Evolutionary conservation across 2,113 vertebrate genomes (phyloP).

Genomic region (Poeciliopsis prolifica): DNA sequence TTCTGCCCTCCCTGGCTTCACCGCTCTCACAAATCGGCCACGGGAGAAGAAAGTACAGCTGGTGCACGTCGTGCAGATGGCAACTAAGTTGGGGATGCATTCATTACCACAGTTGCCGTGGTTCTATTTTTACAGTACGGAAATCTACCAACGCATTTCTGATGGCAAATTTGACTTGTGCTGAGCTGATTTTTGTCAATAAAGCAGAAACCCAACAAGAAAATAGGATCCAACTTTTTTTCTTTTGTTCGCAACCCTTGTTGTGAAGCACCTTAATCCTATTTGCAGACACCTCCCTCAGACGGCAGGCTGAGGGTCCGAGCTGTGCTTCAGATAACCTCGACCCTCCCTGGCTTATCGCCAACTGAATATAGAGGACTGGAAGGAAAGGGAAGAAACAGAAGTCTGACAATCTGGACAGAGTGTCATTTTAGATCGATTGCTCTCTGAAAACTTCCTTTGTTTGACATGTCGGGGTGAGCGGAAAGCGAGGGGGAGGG

Average conservation of each 20-base stretch:
- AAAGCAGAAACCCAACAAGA: not conserved
- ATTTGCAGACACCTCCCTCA: conserved; percentile 32
- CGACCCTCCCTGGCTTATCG: conserved; percentile 17
- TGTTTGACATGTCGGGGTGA: conserved; percentile 41
- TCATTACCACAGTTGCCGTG: not conserved
- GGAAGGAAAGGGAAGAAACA: conserved; percentile 34
- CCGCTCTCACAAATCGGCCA: conserved; percentile 50
- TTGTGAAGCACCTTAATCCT: conserved; percentile 48
- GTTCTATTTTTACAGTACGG: not conserved
- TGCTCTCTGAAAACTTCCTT: conserved; percentile 66
- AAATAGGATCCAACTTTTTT: not conserved
- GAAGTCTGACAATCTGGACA: conserved; percentile 58
- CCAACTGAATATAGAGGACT: conserved; percentile 27
- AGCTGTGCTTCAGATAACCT: not conserved
- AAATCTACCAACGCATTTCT: not conserved
- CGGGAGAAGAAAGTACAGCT: conserved; percentile 42
- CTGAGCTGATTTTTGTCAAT: not conserved
- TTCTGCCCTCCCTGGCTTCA: conserved; percentile 28
- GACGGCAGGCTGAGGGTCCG: conserved; percentile 41
- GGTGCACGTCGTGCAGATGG: conserved; percentile 42
- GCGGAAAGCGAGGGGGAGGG: not conserved
- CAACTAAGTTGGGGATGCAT: conserved; percentile 17
- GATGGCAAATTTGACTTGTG: not conserved
- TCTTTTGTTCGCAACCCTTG: conserved; percentile 6
- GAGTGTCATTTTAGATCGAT: conserved; percentile 69